Percentiles rank a stretch among this genome's conserved stretches.
These are phyloP conservation scores for Leucoraja erinaceus DNA, from an alignment of 2,113 vertebrate species.

Conservation along the genomic window DNA sequence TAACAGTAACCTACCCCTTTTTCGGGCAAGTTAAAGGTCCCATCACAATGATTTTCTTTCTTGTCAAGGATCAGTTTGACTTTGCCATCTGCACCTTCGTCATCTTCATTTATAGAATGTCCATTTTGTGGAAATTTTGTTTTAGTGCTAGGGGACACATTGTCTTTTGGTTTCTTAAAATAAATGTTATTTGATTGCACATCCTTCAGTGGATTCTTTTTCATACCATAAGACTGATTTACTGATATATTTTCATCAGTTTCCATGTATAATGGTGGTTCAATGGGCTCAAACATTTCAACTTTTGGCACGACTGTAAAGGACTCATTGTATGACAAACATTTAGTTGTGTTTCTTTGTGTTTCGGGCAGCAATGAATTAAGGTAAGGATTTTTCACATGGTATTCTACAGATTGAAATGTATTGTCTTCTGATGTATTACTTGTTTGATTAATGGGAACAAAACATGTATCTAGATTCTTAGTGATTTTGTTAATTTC, in stretches of 20 bases:
- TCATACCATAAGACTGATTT: background rate
- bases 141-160: conserved; percentile 64
- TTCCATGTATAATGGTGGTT: conserved; percentile 67
- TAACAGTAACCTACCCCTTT: conserved; percentile 57
- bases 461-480: background rate
- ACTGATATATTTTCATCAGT: conserved; percentile 62
- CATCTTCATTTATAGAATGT: conserved; percentile 55
- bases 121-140: conserved; percentile 63
- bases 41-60: conserved; percentile 49
- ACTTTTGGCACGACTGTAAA: conserved; percentile 41
- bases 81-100: conserved; percentile 47
- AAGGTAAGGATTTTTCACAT: conserved; percentile 67
- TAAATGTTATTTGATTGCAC: conserved; percentile 39
- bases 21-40: conserved; percentile 49
- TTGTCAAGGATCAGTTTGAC: conserved; percentile 52
- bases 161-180: conserved; percentile 65
- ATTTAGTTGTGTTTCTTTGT: conserved; percentile 61
- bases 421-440: background rate
- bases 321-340: conserved; percentile 55
- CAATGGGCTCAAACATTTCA: conserved; percentile 65
- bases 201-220: background rate
- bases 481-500: conserved; percentile 6
- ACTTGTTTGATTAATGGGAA: background rate
- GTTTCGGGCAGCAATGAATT: conserved; percentile 63
- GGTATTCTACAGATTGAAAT: conserved; percentile 50